A percentile compares a stretch with the other conserved stretches of the same genome.
phyloP scores from a whole-genome alignment of 2,797 vertebrate species.

The Amphiprion clarkii region DNA sequence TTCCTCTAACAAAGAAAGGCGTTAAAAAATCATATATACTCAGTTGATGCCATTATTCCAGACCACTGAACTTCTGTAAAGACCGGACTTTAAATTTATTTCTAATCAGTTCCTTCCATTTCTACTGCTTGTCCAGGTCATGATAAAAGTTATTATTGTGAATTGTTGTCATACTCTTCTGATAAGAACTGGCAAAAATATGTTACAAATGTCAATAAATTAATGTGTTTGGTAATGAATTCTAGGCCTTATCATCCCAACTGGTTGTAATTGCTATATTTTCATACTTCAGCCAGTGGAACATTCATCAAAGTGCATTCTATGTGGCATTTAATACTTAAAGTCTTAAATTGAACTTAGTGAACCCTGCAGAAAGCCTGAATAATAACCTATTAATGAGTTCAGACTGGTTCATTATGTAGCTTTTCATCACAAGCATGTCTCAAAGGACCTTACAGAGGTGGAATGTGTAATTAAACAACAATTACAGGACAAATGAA shows the following conservation, averaged over 20 bases:
- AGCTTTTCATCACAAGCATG: conserved; percentile 26
- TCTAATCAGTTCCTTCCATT: too few species aligned
- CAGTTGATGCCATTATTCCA: background rate
- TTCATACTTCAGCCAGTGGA: background rate
- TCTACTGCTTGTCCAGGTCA: too few species aligned
- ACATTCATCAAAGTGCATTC: background rate
- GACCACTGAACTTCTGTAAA: background rate
- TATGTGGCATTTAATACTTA: background rate
- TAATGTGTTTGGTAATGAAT: too few species aligned
- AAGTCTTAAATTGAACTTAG: background rate
- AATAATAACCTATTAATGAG: conserved; percentile 36
- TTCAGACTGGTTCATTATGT: conserved; percentile 52
- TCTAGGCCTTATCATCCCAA: too few species aligned
- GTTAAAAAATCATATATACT: too few species aligned
- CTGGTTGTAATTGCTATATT: background rate
- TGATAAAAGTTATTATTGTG: too few species aligned
- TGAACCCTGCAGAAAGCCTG: conserved; percentile 15
- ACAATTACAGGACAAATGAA: conserved; percentile 46
- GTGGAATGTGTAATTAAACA: conserved; percentile 56
- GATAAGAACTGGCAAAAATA: too few species aligned
- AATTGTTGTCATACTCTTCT: too few species aligned
- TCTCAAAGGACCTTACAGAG: conserved; percentile 39
- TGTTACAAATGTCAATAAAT: too few species aligned
- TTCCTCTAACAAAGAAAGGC: background rate
- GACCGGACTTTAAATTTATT: too few species aligned